Conservation (phyloP, 1,140 invertebrate species). For the Amyelois transitella region DNA sequence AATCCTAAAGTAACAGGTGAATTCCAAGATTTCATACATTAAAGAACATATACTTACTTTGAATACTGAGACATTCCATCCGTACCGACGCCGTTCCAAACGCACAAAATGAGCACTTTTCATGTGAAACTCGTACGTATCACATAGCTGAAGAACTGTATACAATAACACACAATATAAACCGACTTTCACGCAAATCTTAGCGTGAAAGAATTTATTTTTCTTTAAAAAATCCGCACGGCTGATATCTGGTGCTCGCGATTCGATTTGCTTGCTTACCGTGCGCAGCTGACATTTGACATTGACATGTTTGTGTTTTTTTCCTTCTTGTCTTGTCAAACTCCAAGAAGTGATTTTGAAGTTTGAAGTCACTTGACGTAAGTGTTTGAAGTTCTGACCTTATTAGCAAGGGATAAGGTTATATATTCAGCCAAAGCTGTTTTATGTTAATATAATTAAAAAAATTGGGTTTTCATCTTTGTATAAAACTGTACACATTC, state of each 20-base stretch:
- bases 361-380: too few relatives aligned
- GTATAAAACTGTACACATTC: too few relatives aligned
- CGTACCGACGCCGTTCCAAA: conserved; percentile 15
- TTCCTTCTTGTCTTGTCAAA: too few relatives aligned
- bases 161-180: not conserved
- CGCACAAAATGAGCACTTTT: conserved; percentile 15
- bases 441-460: too few relatives aligned
- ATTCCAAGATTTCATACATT: not conserved
- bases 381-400: too few relatives aligned
- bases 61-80: conserved; percentile 31
- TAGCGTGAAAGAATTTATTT: not conserved
- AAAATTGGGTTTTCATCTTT: too few relatives aligned
- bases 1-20: not conserved
- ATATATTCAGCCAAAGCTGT: too few relatives aligned
- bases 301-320: conserved; percentile 10
- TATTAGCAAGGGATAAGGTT: too few relatives aligned
- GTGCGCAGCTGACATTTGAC: conserved; percentile 15
- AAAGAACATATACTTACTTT: conserved; percentile 23
- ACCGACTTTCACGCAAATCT: not conserved
- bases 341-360: too few relatives aligned
- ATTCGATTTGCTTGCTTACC: conserved; percentile 8
- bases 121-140: conserved; percentile 10
- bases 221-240: not conserved
- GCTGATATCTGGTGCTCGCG: conserved; percentile 18
- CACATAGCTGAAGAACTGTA: conserved; percentile 13